Evolutionary conservation across 2,888 invertebrate species (phyloP).

Genomic region (Arrhopalites spinosus): DNA sequence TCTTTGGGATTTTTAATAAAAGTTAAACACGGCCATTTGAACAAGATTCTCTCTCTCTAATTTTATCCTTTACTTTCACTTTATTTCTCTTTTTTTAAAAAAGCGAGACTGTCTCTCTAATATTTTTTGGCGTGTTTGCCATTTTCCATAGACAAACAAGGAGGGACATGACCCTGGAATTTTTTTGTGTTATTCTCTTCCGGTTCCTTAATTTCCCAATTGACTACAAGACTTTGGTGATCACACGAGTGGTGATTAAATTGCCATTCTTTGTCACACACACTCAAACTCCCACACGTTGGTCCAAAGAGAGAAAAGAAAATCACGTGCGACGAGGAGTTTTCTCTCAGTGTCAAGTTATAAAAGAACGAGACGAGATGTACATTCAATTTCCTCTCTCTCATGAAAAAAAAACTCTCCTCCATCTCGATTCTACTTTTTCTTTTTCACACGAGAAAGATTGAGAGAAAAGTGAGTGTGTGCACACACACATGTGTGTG

Average conservation of each 20-base stretch:
- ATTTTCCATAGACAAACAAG: background rate
- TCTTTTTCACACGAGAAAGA: background rate
- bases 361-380: background rate
- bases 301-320: background rate
- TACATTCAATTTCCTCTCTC: too few relatives aligned
- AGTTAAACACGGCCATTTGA: too few relatives aligned
- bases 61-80: too few relatives aligned
- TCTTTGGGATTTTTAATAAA: too few relatives aligned
- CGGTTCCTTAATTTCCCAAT: slow-evolving; percentile 26
- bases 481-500: background rate
- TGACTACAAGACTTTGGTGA: slow-evolving; percentile 19
- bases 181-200: background rate
- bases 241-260: slow-evolving; percentile 28
- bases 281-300: background rate
- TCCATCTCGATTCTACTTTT: too few relatives aligned
- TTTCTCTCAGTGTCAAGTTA: background rate
- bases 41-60: too few relatives aligned
- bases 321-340: background rate
- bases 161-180: background rate
- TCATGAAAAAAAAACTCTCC: too few relatives aligned
- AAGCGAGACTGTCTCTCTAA: too few relatives aligned
- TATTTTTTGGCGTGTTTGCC: too few relatives aligned
- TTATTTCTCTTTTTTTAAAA: too few relatives aligned
- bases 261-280: slow-evolving; percentile 11
- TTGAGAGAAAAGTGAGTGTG: background rate